Conservation (phyloP, 1,140 invertebrate genomes). For the Eufriesea mexicana region DNA sequence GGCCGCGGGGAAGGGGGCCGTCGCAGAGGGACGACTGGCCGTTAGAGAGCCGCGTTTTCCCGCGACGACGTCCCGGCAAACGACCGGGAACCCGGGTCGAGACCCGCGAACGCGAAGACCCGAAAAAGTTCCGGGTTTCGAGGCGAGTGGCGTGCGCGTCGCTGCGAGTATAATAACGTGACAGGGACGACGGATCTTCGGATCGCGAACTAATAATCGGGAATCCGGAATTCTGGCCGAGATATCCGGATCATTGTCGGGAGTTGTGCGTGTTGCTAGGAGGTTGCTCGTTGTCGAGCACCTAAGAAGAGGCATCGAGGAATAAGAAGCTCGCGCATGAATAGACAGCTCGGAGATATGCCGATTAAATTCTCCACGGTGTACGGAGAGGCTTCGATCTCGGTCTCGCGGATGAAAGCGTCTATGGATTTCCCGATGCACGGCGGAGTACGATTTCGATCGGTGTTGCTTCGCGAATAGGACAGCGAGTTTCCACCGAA, state of each 20-base stretch:
- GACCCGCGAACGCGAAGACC: no score
- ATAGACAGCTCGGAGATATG: constrained; percentile 44
- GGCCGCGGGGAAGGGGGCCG: not conserved
- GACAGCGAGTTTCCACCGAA: no score
- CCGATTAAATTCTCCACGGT: constrained; percentile 69
- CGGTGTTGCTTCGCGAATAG: no score
- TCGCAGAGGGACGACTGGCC: no score
- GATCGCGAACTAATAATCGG: not conserved
- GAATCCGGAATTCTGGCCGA: not conserved
- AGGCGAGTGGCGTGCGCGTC: no score
- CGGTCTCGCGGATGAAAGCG: not conserved
- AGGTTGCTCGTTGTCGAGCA: constrained; percentile 18
- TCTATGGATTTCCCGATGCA: not conserved
- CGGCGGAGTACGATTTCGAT: no score
- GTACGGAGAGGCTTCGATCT: constrained; percentile 1
- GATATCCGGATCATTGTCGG: not conserved
- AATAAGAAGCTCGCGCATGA: constrained; percentile 46
- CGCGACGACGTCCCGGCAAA: not conserved
- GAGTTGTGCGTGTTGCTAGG: not conserved
- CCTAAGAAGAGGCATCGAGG: constrained; percentile 9
- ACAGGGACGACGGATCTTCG: not conserved
- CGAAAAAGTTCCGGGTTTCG: no score
- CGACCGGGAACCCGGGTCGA: no score
- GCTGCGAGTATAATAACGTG: not conserved
- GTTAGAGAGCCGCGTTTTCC: not conserved